These are phyloP conservation scores for Troides helena DNA, from an alignment of 2,888 invertebrate species.

Conservation along the genomic window DNA sequence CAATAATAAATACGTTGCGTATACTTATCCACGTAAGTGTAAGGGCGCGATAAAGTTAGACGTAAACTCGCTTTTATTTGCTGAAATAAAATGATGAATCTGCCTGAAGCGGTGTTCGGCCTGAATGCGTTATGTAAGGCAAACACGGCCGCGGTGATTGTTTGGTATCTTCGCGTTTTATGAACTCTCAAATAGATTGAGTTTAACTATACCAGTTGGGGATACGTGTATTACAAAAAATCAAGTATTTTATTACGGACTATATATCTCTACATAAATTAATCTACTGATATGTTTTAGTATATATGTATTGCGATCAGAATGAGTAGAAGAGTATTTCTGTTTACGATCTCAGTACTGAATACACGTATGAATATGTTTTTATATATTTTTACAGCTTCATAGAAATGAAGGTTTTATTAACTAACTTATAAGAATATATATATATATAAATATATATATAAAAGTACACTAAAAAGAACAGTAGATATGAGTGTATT, in stretches of 20 bases:
- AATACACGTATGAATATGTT: too few species aligned
- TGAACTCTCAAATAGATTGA: slow-evolving; percentile 7
- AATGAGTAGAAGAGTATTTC: too few species aligned
- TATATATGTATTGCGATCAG: too few species aligned
- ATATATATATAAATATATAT: too few species aligned
- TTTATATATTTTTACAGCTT: too few species aligned
- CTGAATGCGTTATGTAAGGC: slow-evolving; percentile 21
- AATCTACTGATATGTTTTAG: background rate
- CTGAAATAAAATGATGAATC: slow-evolving; percentile 23
- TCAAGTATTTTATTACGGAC: background rate
- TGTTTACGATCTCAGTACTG: too few species aligned
- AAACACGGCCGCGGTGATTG: slow-evolving; percentile 11
- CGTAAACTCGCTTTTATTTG: slow-evolving; percentile 19
- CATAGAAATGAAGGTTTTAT: too few species aligned
- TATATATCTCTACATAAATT: background rate
- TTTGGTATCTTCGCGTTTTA: slow-evolving; percentile 20
- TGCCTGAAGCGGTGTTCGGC: slow-evolving; percentile 15
- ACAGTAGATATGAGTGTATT: too few species aligned
- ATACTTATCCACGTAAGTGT: slow-evolving; percentile 1
- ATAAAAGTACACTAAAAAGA: too few species aligned
- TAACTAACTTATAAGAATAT: too few species aligned
- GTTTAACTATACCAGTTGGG: slow-evolving; percentile 3
- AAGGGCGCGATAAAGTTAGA: slow-evolving; percentile 9
- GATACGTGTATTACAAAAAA: background rate
- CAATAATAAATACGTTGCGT: slow-evolving; percentile 4